Percentiles rank a stretch among this genome's conserved stretches.
Evolutionary conservation across 1,140 invertebrate species (phyloP).

Genomic region (Nebria ingens): DNA sequence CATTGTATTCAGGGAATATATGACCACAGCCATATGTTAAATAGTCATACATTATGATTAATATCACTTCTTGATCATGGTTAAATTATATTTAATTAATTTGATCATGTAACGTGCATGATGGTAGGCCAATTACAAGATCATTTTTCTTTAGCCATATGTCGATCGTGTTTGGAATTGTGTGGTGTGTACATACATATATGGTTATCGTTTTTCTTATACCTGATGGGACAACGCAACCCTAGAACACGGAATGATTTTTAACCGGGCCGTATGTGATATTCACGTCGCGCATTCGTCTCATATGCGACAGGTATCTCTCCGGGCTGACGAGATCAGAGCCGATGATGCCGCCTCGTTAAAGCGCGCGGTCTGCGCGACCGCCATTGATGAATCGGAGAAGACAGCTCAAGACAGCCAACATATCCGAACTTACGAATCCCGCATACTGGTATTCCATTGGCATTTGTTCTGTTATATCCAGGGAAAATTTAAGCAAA

Average conservation of each 20-base stretch:
- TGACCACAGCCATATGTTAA: no score
- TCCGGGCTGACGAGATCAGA: constrained; percentile 5
- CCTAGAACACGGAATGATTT: not conserved
- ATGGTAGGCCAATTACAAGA: not conserved
- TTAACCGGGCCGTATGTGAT: not conserved
- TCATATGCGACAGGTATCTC: constrained; percentile 7
- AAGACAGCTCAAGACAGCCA: not conserved
- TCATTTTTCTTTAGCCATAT: not conserved
- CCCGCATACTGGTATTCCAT: no score
- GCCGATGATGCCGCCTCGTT: constrained; percentile 3
- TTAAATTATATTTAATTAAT: no score
- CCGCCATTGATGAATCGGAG: constrained; percentile 1
- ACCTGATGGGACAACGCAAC: not conserved
- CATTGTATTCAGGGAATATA: no score
- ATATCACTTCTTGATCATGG: no score
- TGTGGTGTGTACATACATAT: no score
- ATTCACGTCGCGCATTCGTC: not conserved
- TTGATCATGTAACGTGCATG: no score
- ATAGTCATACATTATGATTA: no score
- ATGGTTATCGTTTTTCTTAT: not conserved
- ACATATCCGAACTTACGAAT: no score
- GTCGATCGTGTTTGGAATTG: not conserved
- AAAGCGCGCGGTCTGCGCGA: constrained; percentile 3
- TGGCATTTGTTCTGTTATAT: no score
- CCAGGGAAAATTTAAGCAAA: no score